Conservation (phyloP, 2,113 vertebrate species). For the Raja brachyura region DNA sequence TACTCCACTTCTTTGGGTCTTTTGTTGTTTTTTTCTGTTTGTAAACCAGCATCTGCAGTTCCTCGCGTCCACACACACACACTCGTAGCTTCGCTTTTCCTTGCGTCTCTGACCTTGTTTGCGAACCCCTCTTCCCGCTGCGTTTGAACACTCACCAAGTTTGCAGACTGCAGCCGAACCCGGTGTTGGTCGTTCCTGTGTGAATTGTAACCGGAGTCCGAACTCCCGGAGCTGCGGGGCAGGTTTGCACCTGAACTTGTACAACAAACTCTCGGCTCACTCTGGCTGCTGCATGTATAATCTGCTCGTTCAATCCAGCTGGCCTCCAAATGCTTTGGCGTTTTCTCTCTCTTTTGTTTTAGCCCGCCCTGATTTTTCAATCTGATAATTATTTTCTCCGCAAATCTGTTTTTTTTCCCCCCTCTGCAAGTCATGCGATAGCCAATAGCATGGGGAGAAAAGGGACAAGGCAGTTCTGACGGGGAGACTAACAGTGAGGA, state of each 20-base stretch:
- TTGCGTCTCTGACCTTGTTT: not conserved
- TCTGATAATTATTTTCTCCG: slow-evolving; percentile 66
- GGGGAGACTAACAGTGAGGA: not conserved
- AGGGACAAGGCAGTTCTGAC: not conserved
- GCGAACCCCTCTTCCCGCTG: not conserved
- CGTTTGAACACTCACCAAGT: not conserved
- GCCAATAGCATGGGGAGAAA: slow-evolving; percentile 52
- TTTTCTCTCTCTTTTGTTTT: slow-evolving; percentile 36
- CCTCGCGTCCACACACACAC: too few relatives aligned
- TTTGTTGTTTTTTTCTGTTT: too few relatives aligned
- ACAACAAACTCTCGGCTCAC: not conserved
- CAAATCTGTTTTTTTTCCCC: slow-evolving; percentile 58
- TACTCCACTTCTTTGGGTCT: too few relatives aligned
- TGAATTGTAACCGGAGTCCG: not conserved
- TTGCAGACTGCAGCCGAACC: not conserved
- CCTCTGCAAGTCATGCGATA: slow-evolving; percentile 46
- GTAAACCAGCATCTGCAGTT: too few relatives aligned
- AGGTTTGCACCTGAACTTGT: not conserved
- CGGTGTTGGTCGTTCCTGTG: not conserved
- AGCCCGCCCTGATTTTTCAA: slow-evolving; percentile 66
- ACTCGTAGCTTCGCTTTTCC: not conserved
- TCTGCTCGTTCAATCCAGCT: not conserved
- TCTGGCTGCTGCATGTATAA: not conserved
- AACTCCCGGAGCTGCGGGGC: not conserved
- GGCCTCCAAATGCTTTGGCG: too few relatives aligned